Evolutionary conservation across 2,113 vertebrate species (phyloP).

Genomic region (Saccopteryx bilineata): DNA sequence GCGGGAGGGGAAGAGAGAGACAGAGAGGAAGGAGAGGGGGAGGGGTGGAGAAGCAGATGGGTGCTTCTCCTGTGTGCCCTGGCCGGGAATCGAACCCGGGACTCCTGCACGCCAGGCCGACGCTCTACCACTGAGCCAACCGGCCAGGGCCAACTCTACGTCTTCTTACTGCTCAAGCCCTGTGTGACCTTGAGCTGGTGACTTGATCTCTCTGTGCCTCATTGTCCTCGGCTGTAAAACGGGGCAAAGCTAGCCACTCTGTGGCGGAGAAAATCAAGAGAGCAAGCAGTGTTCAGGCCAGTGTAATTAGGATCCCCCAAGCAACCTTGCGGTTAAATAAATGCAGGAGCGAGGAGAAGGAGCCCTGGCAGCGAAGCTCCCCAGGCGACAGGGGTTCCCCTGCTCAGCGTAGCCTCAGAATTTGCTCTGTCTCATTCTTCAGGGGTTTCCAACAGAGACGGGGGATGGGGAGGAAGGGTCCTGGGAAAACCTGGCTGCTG

Average conservation of each 20-base stretch:
- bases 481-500: neutral
- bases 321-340: fast-evolving
- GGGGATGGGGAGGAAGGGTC: neutral
- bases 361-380: fast-evolving
- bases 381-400: neutral
- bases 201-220: neutral
- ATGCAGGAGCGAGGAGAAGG: neutral
- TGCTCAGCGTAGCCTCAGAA: neutral
- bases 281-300: neutral
- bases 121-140: too few relatives aligned
- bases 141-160: too few relatives aligned
- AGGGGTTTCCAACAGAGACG: neutral
- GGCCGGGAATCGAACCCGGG: too few relatives aligned
- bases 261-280: neutral
- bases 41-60: too few relatives aligned
- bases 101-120: too few relatives aligned
- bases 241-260: neutral
- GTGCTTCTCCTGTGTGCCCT: too few relatives aligned
- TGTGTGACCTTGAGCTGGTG: neutral
- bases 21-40: too few relatives aligned
- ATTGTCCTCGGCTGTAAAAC: neutral
- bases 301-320: too few relatives aligned
- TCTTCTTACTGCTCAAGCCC: fast-evolving
- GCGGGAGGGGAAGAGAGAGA: too few relatives aligned
- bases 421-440: neutral